Evolutionary conservation across 2,888 invertebrate species (phyloP), one percentile per base, ranked within the genome.

Genomic region (Elysia crispata): DNA sequence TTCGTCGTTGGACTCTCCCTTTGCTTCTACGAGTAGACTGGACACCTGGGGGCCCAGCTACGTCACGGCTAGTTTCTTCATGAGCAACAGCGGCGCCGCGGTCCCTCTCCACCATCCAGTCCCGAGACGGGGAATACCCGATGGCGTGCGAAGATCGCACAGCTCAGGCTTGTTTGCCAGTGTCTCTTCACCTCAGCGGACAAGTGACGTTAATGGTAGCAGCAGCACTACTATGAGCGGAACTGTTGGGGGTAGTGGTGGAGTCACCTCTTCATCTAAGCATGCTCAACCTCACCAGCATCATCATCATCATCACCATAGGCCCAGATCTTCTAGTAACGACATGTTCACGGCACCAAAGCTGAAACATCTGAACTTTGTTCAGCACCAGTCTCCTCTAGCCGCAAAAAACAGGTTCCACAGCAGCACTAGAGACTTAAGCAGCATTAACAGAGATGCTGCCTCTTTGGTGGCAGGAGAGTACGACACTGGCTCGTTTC

Each of bases 21-120:
- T 62, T 31, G 69, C 75, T 23, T 77, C 70, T 11, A 49, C 67
- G 69, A 77, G 67, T 6, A 75, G 60, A 33, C 62, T 76, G 49
- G 82, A 82, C 54, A 66, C 60, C 8, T 83, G 83, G 83, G 81
- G 81, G 49, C 79, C 81, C 6, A 81, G 69, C 76, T 64, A 81
- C 30, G 81, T 83, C 50, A 81, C 79, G 60, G 25, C 81, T 28
- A 66, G 62, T 33, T 76, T 80, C 33, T 76, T 82, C 41, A 64
- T 78, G 33, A 67, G 69, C 15, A 80, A 72, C 60, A 75, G 49
- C 1, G 67, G 64, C 50, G 30, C 73, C 30, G 30, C 66, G 5
- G 64, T 41, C 28, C 20, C 49, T 8, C n/a, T 57, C 41, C 57
- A 57, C 41, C 70, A 73, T 54, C 69, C 80, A n/a, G 66, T 69